Percentiles rank a stretch among this genome's conserved stretches.
Conservation (phyloP, 2,888 invertebrate genomes). For the Glaucopsyche alexis region DNA sequence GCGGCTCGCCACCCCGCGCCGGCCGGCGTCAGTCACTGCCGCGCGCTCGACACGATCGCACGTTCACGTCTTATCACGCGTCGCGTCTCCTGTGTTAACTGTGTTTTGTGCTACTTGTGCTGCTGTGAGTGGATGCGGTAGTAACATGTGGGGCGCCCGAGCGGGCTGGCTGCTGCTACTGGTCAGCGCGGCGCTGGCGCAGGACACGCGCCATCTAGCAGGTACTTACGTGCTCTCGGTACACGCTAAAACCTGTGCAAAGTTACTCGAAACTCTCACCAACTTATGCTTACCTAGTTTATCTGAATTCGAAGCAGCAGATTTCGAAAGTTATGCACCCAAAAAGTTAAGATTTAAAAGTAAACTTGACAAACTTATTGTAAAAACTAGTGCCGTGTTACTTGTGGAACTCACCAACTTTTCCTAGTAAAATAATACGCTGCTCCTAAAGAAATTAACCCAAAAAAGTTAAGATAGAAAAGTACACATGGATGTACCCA, state of each 20-base stretch:
- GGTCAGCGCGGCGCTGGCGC: conserved; percentile 58
- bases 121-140: conserved; percentile 66
- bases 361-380: no score
- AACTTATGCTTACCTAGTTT: neutral
- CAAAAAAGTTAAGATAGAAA: neutral
- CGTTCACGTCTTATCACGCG: conserved; percentile 35
- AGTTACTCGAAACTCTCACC: neutral
- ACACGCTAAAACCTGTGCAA: no score
- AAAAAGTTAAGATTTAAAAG: no score
- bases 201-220: conserved; percentile 73
- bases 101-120: conserved; percentile 49
- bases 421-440: no score
- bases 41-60: conserved; percentile 47
- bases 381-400: no score
- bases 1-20: conserved; percentile 49
- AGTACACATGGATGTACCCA: neutral
- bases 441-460: neutral
- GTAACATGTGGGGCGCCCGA: conserved; percentile 71
- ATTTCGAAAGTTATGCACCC: no score
- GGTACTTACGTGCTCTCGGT: conserved; percentile 45
- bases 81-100: conserved; percentile 32
- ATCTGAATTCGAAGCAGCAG: no score
- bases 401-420: no score
- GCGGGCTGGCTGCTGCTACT: conserved; percentile 67
- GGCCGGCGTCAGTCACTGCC: conserved; percentile 59